phyloP scores from a whole-genome alignment of 2,888 invertebrate genomes.

The Chalcis sispes region DNA sequence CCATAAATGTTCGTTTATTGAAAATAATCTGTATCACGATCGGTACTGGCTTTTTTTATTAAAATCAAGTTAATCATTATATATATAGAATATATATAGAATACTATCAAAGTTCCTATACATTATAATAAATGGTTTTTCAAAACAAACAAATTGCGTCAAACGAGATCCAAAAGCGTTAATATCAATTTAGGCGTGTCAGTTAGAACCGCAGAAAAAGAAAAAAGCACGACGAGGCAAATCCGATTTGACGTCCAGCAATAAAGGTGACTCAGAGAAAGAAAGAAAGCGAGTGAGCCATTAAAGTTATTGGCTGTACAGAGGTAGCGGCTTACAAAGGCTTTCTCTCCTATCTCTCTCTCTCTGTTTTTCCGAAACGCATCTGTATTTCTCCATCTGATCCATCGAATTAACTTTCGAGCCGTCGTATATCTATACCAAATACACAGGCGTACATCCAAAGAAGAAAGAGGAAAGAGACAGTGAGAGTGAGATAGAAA shows the following conservation, averaged over 20 bases:
- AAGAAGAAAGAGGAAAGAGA: neutral
- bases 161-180: too few relatives aligned
- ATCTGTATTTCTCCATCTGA: neutral
- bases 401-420: conserved; percentile 29
- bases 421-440: neutral
- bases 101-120: too few relatives aligned
- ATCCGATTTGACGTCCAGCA: conserved; percentile 38
- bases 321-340: neutral
- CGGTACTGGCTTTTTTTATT: too few relatives aligned
- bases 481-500: neutral
- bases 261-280: conserved; percentile 33
- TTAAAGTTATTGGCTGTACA: conserved; percentile 45
- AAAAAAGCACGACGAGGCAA: neutral
- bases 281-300: too few relatives aligned
- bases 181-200: too few relatives aligned
- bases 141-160: too few relatives aligned
- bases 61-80: too few relatives aligned
- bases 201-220: neutral
- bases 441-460: neutral
- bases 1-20: too few relatives aligned
- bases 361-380: neutral
- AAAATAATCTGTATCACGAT: too few relatives aligned
- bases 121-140: too few relatives aligned
- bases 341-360: neutral
- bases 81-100: too few relatives aligned